Evolutionary conservation across 2,113 vertebrate genomes (phyloP).

Genomic region (Charadrius vociferus): DNA sequence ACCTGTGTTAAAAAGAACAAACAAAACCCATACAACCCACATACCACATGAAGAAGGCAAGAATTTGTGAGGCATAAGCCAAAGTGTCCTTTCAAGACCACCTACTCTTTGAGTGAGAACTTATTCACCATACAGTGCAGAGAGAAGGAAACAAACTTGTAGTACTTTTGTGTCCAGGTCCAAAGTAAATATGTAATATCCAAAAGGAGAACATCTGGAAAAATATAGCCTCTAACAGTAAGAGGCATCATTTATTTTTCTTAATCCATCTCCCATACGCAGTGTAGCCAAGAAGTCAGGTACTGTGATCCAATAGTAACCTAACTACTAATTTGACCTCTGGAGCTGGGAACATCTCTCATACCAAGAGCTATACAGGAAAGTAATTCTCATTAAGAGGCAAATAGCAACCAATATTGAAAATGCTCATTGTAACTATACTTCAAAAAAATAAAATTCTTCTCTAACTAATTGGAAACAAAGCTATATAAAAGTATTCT

Average conservation of each 20-base stretch:
- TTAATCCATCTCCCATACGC: not conserved
- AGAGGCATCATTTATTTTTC: not conserved
- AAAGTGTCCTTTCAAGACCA: not conserved
- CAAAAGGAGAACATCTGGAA: not conserved
- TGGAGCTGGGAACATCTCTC: not conserved
- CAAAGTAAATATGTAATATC: not conserved
- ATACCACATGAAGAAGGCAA: not conserved
- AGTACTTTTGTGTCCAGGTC: not conserved
- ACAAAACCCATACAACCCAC: not conserved
- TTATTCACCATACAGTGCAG: not conserved
- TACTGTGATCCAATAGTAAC: not conserved
- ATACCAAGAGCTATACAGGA: not conserved
- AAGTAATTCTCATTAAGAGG: not conserved
- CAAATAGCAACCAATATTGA: not conserved
- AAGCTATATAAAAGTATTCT: not conserved
- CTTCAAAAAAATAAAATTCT: not conserved
- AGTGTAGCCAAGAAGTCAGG: not conserved
- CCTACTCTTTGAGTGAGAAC: not conserved
- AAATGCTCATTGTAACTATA: not conserved
- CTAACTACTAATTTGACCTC: not conserved
- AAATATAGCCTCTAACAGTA: not conserved
- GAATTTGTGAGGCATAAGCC: not conserved
- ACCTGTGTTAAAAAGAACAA: not conserved
- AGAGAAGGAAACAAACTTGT: not conserved
- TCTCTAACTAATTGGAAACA: not conserved